Base-by-base conservation (phyloP, 2,113 vertebrate genomes). In the Halcyon senegalensis region DNA sequence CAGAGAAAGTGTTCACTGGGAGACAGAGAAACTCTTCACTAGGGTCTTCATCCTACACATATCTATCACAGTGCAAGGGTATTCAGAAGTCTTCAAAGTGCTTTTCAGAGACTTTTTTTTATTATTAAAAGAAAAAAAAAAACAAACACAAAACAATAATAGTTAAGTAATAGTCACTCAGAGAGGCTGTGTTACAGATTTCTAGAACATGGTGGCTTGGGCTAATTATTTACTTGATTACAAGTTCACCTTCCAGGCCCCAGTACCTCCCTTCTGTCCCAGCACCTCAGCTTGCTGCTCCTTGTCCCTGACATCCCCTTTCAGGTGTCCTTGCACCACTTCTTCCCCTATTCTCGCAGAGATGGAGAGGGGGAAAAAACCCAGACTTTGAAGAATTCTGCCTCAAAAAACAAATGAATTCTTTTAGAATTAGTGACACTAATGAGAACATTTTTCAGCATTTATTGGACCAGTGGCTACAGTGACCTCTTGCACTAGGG, bases 311-410 rank as follows among this genome's bases (percentile, higher is more conserved):
- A 37, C 1, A 1, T 48, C 35, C 55, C 41, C 27, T 37, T 64
- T 62, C 10, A 23, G 39, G 83, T 53, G 37, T 86, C 53, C 44
- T 43, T 20, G 6, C 13, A 13, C 41, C 63, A 24, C n/a, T 87
- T 81, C 46, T 78, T 68, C 28, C 53, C 20, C 30, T 73, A 8
- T 66, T 67, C n/a, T 64, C 37, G 18, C 79, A 58, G 31, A 1
- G 0, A 37, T 2, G 1, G 2, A 12, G 17, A 46, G 7, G 5
- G 8, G 15, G 14, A 19, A 20, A 20, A 78, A 87, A 63, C 56
- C 56, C 14, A 50, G 37, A 39, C 39, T 90, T 59, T 12, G n/a
- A 94, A 51, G 37, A 84, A 59, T n/a, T 89, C 77, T 64, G 44
- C 48, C 67, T 83, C 66, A 81, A 74, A 43, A 16, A 23, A 86